A percentile compares a stretch with the other conserved stretches of the same genome.
Conservation (phyloP, 2,797 vertebrate species). For the Muscicapa striata region DNA sequence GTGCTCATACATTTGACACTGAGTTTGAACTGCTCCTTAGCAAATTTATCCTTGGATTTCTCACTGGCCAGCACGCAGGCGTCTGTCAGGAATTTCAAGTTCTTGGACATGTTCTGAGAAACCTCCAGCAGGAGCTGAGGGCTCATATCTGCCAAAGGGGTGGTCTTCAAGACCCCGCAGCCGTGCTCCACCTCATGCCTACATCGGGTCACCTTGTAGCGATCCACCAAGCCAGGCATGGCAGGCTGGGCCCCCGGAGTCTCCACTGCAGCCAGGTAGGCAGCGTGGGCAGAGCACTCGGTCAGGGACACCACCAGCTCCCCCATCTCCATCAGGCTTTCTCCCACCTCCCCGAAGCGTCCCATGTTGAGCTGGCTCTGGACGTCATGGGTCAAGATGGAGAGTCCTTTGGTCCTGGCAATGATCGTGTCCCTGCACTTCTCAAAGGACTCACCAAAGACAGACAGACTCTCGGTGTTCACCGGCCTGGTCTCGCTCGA, state of each 20-base stretch:
- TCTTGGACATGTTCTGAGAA: slow-evolving; percentile 94
- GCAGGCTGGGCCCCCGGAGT: slow-evolving; percentile 88
- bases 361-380: slow-evolving; percentile 99
- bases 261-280: slow-evolving; percentile 93
- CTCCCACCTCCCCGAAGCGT: slow-evolving; percentile 90
- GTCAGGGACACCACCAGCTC: slow-evolving; percentile 94
- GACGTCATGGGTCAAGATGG: slow-evolving; percentile 95
- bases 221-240: slow-evolving; percentile 91
- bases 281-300: slow-evolving; percentile 93
- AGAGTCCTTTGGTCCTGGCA: slow-evolving; percentile 95
- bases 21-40: slow-evolving; percentile 95
- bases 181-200: slow-evolving; percentile 96
- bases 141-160: slow-evolving; percentile 87
- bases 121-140: slow-evolving; percentile 94
- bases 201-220: slow-evolving; percentile 96
- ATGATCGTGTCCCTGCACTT: slow-evolving; percentile 97
- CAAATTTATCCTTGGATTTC: slow-evolving; percentile 91
- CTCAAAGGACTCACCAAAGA: slow-evolving; percentile 91
- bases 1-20: slow-evolving; percentile 96
- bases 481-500: slow-evolving; percentile 95
- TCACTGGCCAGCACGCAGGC: slow-evolving; percentile 93
- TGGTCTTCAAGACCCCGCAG: slow-evolving; percentile 87
- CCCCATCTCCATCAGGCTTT: slow-evolving; percentile 91
- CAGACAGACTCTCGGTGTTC: slow-evolving; percentile 84
- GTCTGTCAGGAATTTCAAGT: slow-evolving; percentile 94